Evolutionary conservation across 2,888 invertebrate species (phyloP), one percentile per base, ranked within the genome.

Genomic region (Ichneumoninae sp.): DNA sequence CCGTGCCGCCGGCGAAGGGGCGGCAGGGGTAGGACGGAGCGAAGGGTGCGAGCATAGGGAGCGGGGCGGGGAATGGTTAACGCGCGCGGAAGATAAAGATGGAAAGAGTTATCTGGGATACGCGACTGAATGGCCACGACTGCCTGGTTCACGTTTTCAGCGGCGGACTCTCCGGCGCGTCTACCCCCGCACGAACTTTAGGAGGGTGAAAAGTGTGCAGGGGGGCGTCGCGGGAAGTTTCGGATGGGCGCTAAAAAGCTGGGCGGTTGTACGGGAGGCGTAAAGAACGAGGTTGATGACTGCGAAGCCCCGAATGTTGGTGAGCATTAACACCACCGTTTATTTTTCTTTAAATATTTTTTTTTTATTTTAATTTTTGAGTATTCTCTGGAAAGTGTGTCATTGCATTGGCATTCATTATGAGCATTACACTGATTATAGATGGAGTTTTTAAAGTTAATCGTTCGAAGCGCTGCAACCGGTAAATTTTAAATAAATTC

Each of bases 121-220:
- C 65, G 65, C 71, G 81, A 70, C 47, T 75, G 78, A 81, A 84
- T 74, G 69, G 74, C 40, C 78, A 50, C 62, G 69, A 70, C 69
- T 81, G 74, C 77, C 81, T 74, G 65, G 69, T 78, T 83, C 79
- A 78, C 69, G 74, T 66, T 76, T 50, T 13, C 44, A 78, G 62
- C 50, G 30, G 47, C 40, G 47, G 19, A 40, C 40, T 22, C 19
- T 66, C 36, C 8, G 19, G 3, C 22, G 8, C 65, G 50, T 36
- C 75, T 47, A 22, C 40, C 40, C 16, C 19, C 8, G 7, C 76
- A 6, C 4, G 44, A 79, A 36, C 40, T 47, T 26, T 40, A 8
- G 10, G 75, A 66, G 75, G 70, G 75, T 71, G 75, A 75, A 62
- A 80, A 83, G 79, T 79, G 50, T 72, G 66, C 52, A 30, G 54